Evolutionary conservation across 2,113 vertebrate species (phyloP).

Genomic region (Lota lota): DNA sequence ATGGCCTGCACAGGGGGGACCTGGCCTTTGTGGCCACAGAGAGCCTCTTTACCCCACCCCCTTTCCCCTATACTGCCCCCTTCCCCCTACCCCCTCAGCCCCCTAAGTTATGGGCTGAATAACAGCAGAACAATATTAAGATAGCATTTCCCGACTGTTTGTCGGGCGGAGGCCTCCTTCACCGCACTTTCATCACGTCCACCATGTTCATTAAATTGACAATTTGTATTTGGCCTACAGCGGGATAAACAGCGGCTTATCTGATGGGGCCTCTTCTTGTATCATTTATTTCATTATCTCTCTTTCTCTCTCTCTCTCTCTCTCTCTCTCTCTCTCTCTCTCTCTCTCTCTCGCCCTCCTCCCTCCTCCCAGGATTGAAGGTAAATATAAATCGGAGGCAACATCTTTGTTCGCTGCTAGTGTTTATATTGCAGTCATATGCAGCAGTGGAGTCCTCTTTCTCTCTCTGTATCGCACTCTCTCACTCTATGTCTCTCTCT

Average conservation of each 20-base stretch:
- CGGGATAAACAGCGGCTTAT: slow-evolving; percentile 75
- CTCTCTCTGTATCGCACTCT: too few relatives aligned
- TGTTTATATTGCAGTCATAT: slow-evolving; percentile 69
- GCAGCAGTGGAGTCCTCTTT: slow-evolving; percentile 36
- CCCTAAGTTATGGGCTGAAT: slow-evolving; percentile 88
- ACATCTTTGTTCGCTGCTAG: slow-evolving; percentile 61
- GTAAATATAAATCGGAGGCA: slow-evolving; percentile 70
- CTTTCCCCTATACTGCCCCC: slow-evolving; percentile 24
- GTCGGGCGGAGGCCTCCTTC: slow-evolving; percentile 72
- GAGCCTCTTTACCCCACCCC: slow-evolving; percentile 30
- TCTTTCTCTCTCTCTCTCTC: too few relatives aligned
- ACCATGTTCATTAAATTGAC: slow-evolving; percentile 80
- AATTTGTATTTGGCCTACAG: slow-evolving; percentile 77
- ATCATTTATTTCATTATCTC: slow-evolving; percentile 74
- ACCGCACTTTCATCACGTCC: slow-evolving; percentile 72
- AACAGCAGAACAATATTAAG: slow-evolving; percentile 86
- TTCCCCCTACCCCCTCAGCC: slow-evolving; percentile 67
- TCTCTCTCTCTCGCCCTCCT: slow-evolving; percentile 24
- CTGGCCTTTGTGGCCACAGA: slow-evolving; percentile 74
- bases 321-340: slow-evolving; percentile 5
- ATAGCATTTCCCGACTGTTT: slow-evolving; percentile 87
- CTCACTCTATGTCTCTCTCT: too few relatives aligned
- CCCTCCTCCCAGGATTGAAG: slow-evolving; percentile 62
- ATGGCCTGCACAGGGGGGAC: slow-evolving; percentile 87
- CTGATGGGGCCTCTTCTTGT: slow-evolving; percentile 65